phyloP scores from a whole-genome alignment of 2,888 invertebrate species.

The Cheiracanthium punctorium region DNA sequence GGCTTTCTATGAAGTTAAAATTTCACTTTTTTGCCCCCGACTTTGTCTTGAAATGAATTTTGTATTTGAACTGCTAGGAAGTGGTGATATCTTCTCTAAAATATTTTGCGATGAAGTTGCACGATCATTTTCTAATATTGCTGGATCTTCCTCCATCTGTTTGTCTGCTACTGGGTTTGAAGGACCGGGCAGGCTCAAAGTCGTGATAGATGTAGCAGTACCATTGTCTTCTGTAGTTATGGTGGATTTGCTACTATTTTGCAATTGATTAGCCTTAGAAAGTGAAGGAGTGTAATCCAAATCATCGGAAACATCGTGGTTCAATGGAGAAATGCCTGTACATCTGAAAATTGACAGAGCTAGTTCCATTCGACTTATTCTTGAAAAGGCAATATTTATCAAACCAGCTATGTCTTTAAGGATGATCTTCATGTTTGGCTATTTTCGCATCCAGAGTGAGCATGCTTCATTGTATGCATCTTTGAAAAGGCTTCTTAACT shows the following conservation, averaged over 20 bases:
- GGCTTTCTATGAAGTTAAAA: neutral
- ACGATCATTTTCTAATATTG: neutral
- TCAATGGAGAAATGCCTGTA: neutral
- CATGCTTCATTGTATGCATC: neutral
- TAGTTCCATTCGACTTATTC: neutral
- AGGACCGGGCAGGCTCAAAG: constrained; percentile 9
- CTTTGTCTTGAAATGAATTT: neutral
- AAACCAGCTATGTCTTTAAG: neutral
- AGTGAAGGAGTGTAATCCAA: constrained; percentile 3
- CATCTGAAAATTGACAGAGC: neutral
- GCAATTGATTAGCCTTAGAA: neutral
- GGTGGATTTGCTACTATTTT: neutral
- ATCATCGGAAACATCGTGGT: neutral
- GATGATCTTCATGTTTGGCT: neutral
- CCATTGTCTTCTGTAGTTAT: neutral
- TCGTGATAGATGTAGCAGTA: constrained; percentile 1
- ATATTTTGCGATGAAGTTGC: neutral
- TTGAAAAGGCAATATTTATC: neutral
- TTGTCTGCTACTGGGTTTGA: neutral
- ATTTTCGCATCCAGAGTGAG: neutral
- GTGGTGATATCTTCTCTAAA: neutral
- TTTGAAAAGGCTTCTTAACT: neutral
- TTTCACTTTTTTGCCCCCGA: neutral
- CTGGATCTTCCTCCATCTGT: neutral
- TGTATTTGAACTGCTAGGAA: constrained; percentile 1